Evolutionary conservation across 2,888 invertebrate genomes (phyloP).

Genomic region (Nephrotoma appendiculata): DNA sequence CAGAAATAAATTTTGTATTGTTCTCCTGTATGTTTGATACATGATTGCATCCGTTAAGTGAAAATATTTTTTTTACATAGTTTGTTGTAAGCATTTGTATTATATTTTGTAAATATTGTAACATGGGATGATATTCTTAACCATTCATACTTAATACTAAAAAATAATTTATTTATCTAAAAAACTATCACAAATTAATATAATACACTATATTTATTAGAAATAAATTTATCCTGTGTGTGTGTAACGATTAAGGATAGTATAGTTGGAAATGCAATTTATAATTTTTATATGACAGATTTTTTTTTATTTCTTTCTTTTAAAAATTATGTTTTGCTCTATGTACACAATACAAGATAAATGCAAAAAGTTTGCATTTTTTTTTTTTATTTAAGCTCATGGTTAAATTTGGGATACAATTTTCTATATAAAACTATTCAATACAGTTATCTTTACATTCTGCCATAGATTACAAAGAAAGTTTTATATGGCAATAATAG

Average conservation of each 20-base stretch:
- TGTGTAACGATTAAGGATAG: not conserved
- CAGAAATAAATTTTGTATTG: not conserved
- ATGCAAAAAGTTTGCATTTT: not conserved
- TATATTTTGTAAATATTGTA: not conserved
- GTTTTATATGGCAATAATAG: no score
- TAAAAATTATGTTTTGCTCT: not conserved
- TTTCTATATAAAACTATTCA: not conserved
- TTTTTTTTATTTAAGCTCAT: not conserved
- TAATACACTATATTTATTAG: not conserved
- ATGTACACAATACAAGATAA: not conserved
- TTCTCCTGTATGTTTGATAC: not conserved
- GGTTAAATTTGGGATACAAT: not conserved
- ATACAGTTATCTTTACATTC: not conserved
- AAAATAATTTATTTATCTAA: not conserved
- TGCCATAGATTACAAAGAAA: no score
- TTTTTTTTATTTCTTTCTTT: not conserved
- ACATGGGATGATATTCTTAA: not conserved
- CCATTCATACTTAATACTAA: not conserved
- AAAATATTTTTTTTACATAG: not conserved
- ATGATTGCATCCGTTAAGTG: not conserved
- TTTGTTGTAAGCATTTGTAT: not conserved
- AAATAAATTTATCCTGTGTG: not conserved
- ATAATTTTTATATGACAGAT: not conserved
- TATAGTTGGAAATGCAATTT: not conserved
- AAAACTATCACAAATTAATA: not conserved